These are phyloP conservation scores for Propithecus perrieri DNA, from an alignment of 2,797 vertebrate species.

Conservation along the genomic window DNA sequence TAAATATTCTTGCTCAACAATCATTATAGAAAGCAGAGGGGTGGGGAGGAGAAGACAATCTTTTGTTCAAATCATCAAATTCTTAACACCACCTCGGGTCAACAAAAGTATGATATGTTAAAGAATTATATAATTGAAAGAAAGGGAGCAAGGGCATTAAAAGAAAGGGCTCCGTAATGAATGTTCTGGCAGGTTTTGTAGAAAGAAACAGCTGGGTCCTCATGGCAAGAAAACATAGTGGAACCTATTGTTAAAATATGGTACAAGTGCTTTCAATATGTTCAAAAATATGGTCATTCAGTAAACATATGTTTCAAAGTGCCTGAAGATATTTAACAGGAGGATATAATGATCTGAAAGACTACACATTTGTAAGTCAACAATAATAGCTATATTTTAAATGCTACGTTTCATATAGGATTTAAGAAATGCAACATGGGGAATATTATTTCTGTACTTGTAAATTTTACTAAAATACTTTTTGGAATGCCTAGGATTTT, in stretches of 20 bases:
- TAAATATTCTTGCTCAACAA: not conserved
- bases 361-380: slow-evolving; percentile 25
- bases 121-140: slow-evolving; percentile 40
- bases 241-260: slow-evolving; percentile 65
- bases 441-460: not conserved
- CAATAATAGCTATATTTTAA: not conserved
- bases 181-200: slow-evolving; percentile 50
- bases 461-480: not conserved
- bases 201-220: slow-evolving; percentile 68
- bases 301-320: slow-evolving; percentile 60
- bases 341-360: slow-evolving; percentile 51
- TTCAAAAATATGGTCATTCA: slow-evolving; percentile 71
- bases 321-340: slow-evolving; percentile 73
- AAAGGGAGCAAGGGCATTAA: not conserved
- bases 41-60: not conserved
- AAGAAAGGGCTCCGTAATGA: slow-evolving; percentile 51
- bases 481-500: not conserved
- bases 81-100: not conserved
- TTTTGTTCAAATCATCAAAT: slow-evolving; percentile 34
- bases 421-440: slow-evolving; percentile 24
- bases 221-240: slow-evolving; percentile 70
- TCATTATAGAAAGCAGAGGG: not conserved
- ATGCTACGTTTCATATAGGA: not conserved
- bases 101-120: not conserved
- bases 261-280: slow-evolving; percentile 72